phyloP scores from a whole-genome alignment of 2,113 vertebrate genomes.

The Muscicapa adusta region DNA sequence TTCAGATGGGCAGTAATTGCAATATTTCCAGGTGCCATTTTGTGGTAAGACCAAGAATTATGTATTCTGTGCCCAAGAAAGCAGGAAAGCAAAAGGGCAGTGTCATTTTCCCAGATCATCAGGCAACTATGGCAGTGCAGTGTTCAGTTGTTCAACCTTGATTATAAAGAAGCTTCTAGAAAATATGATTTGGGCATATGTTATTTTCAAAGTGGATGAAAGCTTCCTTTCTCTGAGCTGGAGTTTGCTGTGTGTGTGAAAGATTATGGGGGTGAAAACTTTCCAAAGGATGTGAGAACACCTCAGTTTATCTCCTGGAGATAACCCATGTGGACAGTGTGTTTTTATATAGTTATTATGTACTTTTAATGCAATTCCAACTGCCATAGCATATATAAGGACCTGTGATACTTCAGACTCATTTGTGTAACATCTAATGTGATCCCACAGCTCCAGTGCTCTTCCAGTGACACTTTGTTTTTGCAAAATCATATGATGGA shows the following conservation, averaged over 20 bases:
- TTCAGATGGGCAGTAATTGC: not conserved
- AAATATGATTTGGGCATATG: not conserved
- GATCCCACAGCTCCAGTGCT: not conserved
- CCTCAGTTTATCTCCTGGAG: not conserved
- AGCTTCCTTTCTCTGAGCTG: not conserved
- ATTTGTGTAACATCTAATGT: not conserved
- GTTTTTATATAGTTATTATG: not conserved
- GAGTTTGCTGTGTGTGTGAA: not conserved
- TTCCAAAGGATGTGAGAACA: not conserved
- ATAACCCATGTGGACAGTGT: not conserved
- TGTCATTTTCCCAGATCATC: not conserved
- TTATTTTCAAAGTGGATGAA: not conserved
- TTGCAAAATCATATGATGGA: not conserved
- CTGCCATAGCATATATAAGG: not conserved
- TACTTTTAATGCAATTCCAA: not conserved
- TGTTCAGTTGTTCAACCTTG: not conserved
- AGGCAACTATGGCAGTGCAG: not conserved
- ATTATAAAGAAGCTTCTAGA: not conserved
- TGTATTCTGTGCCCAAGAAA: not conserved
- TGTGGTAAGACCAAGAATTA: not conserved
- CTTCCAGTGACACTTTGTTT: not conserved
- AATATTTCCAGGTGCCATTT: not conserved
- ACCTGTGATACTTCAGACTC: not conserved
- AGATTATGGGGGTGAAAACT: not conserved
- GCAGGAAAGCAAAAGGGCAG: not conserved